Base-by-base conservation (phyloP, 2,113 vertebrate species). In the Pandion haliaetus region DNA sequence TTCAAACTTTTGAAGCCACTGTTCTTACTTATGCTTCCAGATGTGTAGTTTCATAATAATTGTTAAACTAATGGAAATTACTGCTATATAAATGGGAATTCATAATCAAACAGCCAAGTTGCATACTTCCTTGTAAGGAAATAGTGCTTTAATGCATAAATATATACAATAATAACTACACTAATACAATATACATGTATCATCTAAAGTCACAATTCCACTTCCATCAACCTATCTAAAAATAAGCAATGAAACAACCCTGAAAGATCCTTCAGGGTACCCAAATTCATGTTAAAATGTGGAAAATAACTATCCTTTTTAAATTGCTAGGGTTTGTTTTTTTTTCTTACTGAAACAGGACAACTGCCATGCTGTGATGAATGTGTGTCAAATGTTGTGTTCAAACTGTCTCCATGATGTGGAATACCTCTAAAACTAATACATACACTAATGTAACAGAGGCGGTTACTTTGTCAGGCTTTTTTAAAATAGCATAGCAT, bases 401-500 rank as follows among this genome's bases (percentile, higher is more conserved):
- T 90, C 87, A 70, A 86, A 58, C 58, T 52, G 58, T 88, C 93
- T 90, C 71, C n/a, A 42, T 11, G 58, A 86, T 29, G 59, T 31
- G 61, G 36, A 77, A 29, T 54, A 81, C 82, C 55, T 96, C 93
- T 70, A 93, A 93, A 95, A 67, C 32, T 36, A 93, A 62, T 58
- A 88, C 69, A 55, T 11, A 52, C 54, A 62, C 42, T 83, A 83
- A 67, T 57, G 59, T 83, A 97, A 83, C n/a, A 6, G 55, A 94
- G 49, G 72, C 74, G 78, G 74, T 24, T 95, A 65, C 82, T 81
- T 88, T 49, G 20, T 67, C 79, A 88, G 38, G 54, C 76, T 91
- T 79, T 90, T 95, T 86, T 61, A 82, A 95, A 93, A 96, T 62
- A 97, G 84, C 89, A 66, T 18, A 90, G 93, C 89, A 91, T 95